These are phyloP conservation scores for Stomorhina lunata DNA, from an alignment of 2,888 invertebrate genomes.

Conservation along the genomic window DNA sequence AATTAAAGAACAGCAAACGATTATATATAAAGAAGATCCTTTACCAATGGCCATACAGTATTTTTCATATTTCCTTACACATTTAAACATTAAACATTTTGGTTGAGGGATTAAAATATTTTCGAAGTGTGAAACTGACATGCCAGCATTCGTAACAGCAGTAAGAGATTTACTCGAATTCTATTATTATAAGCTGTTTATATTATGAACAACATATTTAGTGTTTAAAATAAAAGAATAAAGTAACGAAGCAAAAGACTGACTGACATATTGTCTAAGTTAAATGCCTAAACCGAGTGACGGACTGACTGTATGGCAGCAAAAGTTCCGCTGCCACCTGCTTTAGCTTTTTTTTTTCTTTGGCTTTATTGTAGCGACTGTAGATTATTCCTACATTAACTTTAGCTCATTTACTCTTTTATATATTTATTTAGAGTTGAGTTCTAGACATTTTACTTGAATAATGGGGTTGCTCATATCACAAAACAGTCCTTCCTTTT, in stretches of 20 bases:
- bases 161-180: slow-evolving; percentile 47
- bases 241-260: no score
- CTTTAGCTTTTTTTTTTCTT: no score
- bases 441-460: slow-evolving; percentile 51
- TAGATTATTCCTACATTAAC: slow-evolving; percentile 11
- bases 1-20: background rate
- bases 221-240: background rate
- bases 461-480: slow-evolving; percentile 53
- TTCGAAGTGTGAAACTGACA: slow-evolving; percentile 67
- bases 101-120: slow-evolving; percentile 56
- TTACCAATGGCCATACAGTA: slow-evolving; percentile 28
- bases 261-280: no score
- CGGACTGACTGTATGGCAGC: slow-evolving; percentile 7
- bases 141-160: slow-evolving; percentile 44
- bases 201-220: slow-evolving; percentile 56
- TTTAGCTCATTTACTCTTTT: slow-evolving; percentile 43
- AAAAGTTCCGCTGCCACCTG: slow-evolving; percentile 49
- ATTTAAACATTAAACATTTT: slow-evolving; percentile 15
- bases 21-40: slow-evolving; percentile 14
- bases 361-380: slow-evolving; percentile 44
- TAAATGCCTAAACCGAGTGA: no score
- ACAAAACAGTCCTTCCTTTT: slow-evolving; percentile 28
- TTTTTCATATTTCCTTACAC: background rate
- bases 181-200: slow-evolving; percentile 36
- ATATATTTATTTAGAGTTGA: background rate